Conservation (phyloP, 2,113 vertebrate species). For the Ammodytes dubius region DNA sequence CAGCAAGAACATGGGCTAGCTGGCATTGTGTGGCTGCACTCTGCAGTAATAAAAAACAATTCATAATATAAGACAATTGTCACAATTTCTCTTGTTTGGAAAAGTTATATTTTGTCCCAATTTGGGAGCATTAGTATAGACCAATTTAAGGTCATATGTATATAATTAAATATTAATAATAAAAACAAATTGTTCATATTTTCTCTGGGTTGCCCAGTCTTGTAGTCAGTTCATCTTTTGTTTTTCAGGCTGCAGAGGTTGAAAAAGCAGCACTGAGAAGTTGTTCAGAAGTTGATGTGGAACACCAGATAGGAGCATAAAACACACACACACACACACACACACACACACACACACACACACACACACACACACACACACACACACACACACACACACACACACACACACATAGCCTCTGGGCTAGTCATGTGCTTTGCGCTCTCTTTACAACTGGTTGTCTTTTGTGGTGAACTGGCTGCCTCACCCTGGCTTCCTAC, state of each 20-base stretch:
- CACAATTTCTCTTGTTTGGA: too few species aligned
- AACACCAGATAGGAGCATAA: neutral
- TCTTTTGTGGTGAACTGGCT: constrained; percentile 44
- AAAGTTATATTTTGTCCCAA: neutral
- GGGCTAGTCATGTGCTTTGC: constrained; percentile 31
- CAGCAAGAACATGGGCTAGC: neutral
- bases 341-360: constrained; percentile 5
- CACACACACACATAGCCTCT: constrained; percentile 11
- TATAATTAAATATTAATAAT: too few species aligned
- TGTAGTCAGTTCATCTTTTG: neutral
- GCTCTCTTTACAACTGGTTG: constrained; percentile 22
- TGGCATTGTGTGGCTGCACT: neutral
- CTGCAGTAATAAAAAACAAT: constrained; percentile 1
- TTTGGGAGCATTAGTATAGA: neutral
- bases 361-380: neutral
- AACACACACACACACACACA: neutral
- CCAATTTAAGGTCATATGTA: too few species aligned
- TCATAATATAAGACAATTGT: neutral
- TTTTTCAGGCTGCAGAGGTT: neutral
- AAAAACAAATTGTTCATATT: neutral
- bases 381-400: constrained; percentile 6
- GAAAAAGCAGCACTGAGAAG: constrained; percentile 6
- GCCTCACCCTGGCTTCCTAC: constrained; percentile 34
- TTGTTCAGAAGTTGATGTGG: constrained; percentile 5
- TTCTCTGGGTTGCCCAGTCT: neutral